Conservation (phyloP, 2,888 invertebrate genomes). For the Polydrusus cervinus region DNA sequence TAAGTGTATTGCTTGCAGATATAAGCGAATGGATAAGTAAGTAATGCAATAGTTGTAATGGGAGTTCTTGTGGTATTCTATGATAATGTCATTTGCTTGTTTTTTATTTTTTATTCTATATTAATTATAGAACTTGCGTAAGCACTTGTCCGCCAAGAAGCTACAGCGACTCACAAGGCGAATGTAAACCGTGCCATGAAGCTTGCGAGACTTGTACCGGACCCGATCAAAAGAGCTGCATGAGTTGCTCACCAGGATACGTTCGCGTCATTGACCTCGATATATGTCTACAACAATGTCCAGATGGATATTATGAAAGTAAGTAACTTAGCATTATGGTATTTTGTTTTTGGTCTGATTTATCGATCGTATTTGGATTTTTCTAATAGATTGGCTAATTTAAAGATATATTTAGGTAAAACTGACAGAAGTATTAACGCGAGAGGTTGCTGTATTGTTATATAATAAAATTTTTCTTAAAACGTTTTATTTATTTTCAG, state of each 20-base stretch:
- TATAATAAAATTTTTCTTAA: too few relatives aligned
- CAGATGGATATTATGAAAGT: slow-evolving; percentile 92
- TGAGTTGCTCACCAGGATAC: slow-evolving; percentile 89
- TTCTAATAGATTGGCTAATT: too few relatives aligned
- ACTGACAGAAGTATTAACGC: too few relatives aligned
- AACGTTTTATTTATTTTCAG: slow-evolving; percentile 58
- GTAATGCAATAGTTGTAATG: slow-evolving; percentile 61
- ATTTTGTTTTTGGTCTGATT: too few relatives aligned
- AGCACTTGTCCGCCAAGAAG: slow-evolving; percentile 89
- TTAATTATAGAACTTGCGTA: slow-evolving; percentile 85
- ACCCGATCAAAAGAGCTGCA: slow-evolving; percentile 88
- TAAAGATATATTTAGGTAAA: too few relatives aligned
- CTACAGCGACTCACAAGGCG: slow-evolving; percentile 85
- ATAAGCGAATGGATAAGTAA: slow-evolving; percentile 87
- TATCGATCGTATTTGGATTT: not conserved
- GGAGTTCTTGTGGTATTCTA: too few relatives aligned
- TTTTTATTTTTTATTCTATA: too few relatives aligned
- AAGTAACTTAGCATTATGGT: slow-evolving; percentile 67
- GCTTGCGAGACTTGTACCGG: slow-evolving; percentile 93
- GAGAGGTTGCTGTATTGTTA: too few relatives aligned
- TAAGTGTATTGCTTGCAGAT: slow-evolving; percentile 88
- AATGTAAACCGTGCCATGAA: slow-evolving; percentile 91
- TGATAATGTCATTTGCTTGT: too few relatives aligned
- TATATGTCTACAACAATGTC: slow-evolving; percentile 90
- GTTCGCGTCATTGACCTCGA: slow-evolving; percentile 88